Evolutionary conservation across 2,797 vertebrate genomes (phyloP).

Genomic region (Gymnocypris eckloni): DNA sequence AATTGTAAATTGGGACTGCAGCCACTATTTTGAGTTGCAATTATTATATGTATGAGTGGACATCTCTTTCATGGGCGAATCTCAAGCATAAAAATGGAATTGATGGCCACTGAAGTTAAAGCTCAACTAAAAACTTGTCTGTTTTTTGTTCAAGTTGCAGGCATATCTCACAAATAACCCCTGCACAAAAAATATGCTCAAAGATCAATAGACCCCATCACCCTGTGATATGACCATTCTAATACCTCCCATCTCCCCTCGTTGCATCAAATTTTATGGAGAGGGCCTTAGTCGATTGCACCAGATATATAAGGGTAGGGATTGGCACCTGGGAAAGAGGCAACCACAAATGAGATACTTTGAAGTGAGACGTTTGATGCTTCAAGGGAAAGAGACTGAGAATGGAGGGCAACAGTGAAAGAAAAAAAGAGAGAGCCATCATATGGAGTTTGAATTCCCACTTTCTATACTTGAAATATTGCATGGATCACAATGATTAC

Average conservation of each 20-base stretch:
- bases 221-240: conserved; percentile 47
- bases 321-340: conserved; percentile 53
- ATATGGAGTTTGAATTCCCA: conserved; percentile 41
- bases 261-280: conserved; percentile 42
- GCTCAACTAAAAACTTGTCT: background rate
- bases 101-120: background rate
- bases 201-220: conserved; percentile 47
- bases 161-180: conserved; percentile 24
- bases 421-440: conserved; percentile 35
- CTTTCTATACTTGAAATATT: conserved; percentile 41
- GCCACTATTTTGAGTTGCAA: background rate
- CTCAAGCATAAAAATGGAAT: background rate
- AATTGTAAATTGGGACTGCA: background rate
- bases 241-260: conserved; percentile 37
- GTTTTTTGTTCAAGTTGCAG: background rate
- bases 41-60: background rate
- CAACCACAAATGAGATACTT: conserved; percentile 55
- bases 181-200: conserved; percentile 24
- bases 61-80: background rate
- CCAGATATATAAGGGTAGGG: conserved; percentile 37
- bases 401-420: conserved; percentile 32
- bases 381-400: conserved; percentile 44
- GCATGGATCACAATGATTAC: conserved; percentile 9
- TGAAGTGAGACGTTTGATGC: conserved; percentile 58
- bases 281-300: conserved; percentile 41